Base-by-base conservation (phyloP, 2,113 vertebrate genomes). In the Helogale parvula region DNA sequence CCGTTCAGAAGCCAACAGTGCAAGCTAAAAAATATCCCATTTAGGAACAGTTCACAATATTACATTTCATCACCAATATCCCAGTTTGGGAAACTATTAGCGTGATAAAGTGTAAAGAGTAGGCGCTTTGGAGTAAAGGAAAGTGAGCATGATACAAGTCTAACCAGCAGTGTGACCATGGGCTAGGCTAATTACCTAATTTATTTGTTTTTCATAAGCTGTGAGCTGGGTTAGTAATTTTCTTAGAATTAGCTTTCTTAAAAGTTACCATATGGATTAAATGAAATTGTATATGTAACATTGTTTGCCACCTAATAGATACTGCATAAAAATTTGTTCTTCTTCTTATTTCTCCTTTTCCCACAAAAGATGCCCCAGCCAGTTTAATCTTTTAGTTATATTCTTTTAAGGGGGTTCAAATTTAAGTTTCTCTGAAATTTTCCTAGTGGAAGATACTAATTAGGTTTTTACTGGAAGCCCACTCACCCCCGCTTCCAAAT, bases 361-460 rank as follows among this genome's bases (percentile, higher is more conserved):
- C 11, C 63, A 57, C 10, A 71, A 82, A 69, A 82, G 31, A 92
- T 89, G 12, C 19, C 7, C 17, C 15, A 38, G 2, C 65, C 54
- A 79, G 23, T 90, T 92, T 89, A 86, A 74, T 95, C 25, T 71
- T 86, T 23, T 45, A 33, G 4, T 91, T 94, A 14, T 91, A 50
- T 85, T 96, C 17, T 71, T 94, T 81, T 77, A 84, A 90, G 76
- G 27, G 5, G 0, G 3, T 41, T 93, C 29, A 88, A 50, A 95
- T 96, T 89, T 72, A 94, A 52, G 81, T 84, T 83, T 71, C 23
- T 11, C 3, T 57, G 50, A 47, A 54, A 5, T 38, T 90, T 93
- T 88, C 14, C 29, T 84, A 71, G 31, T 27, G 41, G 83, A 94
- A 69, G 33, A 91, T 69, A 35, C 10, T 87, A 82, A 84, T 10